Conservation (phyloP, 2,888 invertebrate species). For the Spisula solida region DNA sequence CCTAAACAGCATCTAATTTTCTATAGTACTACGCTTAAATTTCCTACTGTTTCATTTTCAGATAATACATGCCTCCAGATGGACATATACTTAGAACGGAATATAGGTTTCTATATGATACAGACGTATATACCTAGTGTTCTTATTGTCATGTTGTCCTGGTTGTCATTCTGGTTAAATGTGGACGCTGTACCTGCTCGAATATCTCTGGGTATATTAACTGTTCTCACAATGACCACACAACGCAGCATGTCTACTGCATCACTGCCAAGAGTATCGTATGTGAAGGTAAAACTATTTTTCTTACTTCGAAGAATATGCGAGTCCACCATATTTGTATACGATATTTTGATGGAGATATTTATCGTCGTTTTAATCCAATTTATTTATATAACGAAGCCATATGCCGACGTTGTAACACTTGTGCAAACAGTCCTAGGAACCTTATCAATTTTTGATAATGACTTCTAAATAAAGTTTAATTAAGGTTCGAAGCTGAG, state of each 20-base stretch:
- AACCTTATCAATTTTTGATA: too few species aligned
- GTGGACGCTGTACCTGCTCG: conserved; percentile 81
- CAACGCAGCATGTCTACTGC: conserved; percentile 74
- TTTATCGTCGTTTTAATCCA: too few species aligned
- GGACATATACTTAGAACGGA: conserved; percentile 74
- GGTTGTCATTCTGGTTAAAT: conserved; percentile 82
- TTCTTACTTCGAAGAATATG: not conserved
- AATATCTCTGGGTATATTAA: conserved; percentile 77
- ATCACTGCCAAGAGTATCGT: conserved; percentile 78
- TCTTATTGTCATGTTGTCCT: conserved; percentile 80
- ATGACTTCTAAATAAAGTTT: too few species aligned
- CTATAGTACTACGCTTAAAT: too few species aligned
- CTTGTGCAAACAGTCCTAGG: too few species aligned
- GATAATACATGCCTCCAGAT: conserved; percentile 78
- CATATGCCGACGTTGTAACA: too few species aligned
- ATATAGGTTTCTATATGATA: conserved; percentile 83
- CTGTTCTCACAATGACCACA: conserved; percentile 79
- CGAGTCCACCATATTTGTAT: not conserved
- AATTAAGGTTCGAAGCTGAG: too few species aligned
- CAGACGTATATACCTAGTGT: conserved; percentile 82
- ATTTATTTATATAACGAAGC: too few species aligned
- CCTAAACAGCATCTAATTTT: too few species aligned
- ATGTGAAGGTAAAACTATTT: conserved; percentile 70
- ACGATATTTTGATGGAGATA: not conserved
- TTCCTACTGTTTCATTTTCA: conserved; percentile 59